Conservation (phyloP, 2,113 vertebrate species). For the Ranitomeya variabilis region DNA sequence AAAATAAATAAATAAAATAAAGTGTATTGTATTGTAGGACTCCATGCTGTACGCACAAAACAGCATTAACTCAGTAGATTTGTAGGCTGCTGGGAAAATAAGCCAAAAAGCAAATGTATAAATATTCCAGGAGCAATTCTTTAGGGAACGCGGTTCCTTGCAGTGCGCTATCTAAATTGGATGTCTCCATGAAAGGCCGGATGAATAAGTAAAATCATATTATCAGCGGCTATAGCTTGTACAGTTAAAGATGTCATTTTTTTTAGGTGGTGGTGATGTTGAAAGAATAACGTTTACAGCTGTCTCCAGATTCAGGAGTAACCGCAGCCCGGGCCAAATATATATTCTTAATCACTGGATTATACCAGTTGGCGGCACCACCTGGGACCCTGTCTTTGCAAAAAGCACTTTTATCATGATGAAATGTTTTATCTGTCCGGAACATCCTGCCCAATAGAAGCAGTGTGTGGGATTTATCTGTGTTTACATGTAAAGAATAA, state of each 20-base stretch:
- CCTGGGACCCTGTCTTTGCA: slow-evolving; percentile 54
- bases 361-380: slow-evolving; percentile 50
- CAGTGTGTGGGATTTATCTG: slow-evolving; percentile 45
- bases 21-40: slow-evolving; percentile 24
- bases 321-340: slow-evolving; percentile 45
- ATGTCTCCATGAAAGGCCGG: slow-evolving; percentile 68
- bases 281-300: slow-evolving; percentile 51
- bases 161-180: slow-evolving; percentile 71
- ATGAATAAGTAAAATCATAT: slow-evolving; percentile 66
- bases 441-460: slow-evolving; percentile 53
- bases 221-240: slow-evolving; percentile 55
- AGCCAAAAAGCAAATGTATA: slow-evolving; percentile 65
- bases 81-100: slow-evolving; percentile 66
- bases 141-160: slow-evolving; percentile 68
- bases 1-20: too few relatives aligned
- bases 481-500: slow-evolving; percentile 33
- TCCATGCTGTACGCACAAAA: slow-evolving; percentile 29
- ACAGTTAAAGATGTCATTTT: slow-evolving; percentile 59
- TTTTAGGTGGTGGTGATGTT: slow-evolving; percentile 49
- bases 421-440: slow-evolving; percentile 55
- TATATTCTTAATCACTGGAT: slow-evolving; percentile 58
- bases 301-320: slow-evolving; percentile 35
- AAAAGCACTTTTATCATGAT: slow-evolving; percentile 53
- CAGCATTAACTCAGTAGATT: slow-evolving; percentile 59
- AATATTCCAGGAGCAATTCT: slow-evolving; percentile 65